Percentiles rank a stretch among this genome's conserved stretches.
Conservation (phyloP, 2,797 vertebrate genomes). For the Tinamus major region DNA sequence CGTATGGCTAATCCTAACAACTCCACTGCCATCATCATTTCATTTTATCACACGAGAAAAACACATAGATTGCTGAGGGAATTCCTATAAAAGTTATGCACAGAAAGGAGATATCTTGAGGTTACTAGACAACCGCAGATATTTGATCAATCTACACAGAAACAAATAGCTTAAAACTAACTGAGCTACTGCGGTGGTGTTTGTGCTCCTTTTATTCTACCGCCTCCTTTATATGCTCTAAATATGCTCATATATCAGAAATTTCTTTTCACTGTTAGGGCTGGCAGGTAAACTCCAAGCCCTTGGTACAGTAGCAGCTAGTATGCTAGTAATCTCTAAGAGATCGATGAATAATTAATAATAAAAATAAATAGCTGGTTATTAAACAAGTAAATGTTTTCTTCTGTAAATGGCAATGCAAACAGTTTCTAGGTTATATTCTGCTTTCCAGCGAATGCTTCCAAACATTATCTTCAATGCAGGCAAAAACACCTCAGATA, state of each 20-base stretch:
- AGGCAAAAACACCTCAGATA: conserved; percentile 55
- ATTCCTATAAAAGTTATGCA: not conserved
- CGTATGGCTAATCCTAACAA: not conserved
- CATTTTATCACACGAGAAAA: not conserved
- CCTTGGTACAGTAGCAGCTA: not conserved
- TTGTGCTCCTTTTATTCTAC: not conserved
- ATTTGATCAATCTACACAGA: not conserved
- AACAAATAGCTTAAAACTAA: not conserved
- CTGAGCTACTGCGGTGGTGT: not conserved
- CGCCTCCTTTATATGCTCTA: not conserved
- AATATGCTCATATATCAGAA: not conserved
- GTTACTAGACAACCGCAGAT: not conserved
- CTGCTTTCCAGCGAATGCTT: conserved; percentile 48
- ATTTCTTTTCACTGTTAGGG: not conserved
- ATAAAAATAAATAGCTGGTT: conserved; percentile 66
- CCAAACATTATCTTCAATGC: conserved; percentile 52
- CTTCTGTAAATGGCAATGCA: conserved; percentile 62
- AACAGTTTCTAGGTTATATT: conserved; percentile 60
- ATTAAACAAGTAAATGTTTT: conserved; percentile 75
- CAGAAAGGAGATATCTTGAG: not conserved
- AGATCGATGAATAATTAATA: conserved; percentile 73
- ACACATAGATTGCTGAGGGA: not conserved
- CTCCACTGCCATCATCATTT: not conserved
- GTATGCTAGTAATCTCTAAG: not conserved
- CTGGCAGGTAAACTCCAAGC: conserved; percentile 48